Evolutionary conservation across 2,113 vertebrate species (phyloP), one percentile per base, ranked within the genome.

Genomic region (Daubentonia madagascariensis): DNA sequence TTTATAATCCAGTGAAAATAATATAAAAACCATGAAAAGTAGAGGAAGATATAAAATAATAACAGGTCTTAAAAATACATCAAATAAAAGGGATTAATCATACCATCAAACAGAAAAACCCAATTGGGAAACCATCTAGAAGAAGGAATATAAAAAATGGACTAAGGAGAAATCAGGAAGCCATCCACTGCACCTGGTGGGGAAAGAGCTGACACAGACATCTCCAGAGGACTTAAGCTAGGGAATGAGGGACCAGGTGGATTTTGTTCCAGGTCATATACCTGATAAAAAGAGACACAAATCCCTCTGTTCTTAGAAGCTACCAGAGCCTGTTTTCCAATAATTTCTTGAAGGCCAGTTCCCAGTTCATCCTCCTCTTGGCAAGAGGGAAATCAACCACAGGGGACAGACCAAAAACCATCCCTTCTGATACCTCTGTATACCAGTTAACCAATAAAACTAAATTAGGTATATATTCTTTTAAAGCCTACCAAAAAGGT

Each of bases 1-100:
- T 92, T 85, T 86, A 94, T n/a, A 97, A 75, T 85, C 48, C 14
- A 95, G 35, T 87, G 59, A 89, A 83, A 85, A 83, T 85, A 89
- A 65, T 61, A 93, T 10, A 91, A 95, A 90, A 87, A 43, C 61
- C 37, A 79, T 87, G 28, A 75, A 48, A 91, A 76, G 12, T 35
- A 92, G 25, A 67, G 23, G 79, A 96, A 84, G 14, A 79, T 12
- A 87, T 79, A 32, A 79, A 94, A 86, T 40, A n/a, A 54, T 88
- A 90, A 83, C 6, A 75, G 3, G 32, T 73, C 76, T 70, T 94
- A 65, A 90, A 93, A 88, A 90, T 63, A 48, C 10, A 89, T 52
- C 61, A 54, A 84, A 89, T 72, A 80, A 97, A 97, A 81, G 54
- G 7, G 63, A 37, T 50, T 61, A 75, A 63, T 72, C 81, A 72